phyloP scores from a whole-genome alignment of 2,797 vertebrate genomes.

The Hafferia zeledoni region DNA sequence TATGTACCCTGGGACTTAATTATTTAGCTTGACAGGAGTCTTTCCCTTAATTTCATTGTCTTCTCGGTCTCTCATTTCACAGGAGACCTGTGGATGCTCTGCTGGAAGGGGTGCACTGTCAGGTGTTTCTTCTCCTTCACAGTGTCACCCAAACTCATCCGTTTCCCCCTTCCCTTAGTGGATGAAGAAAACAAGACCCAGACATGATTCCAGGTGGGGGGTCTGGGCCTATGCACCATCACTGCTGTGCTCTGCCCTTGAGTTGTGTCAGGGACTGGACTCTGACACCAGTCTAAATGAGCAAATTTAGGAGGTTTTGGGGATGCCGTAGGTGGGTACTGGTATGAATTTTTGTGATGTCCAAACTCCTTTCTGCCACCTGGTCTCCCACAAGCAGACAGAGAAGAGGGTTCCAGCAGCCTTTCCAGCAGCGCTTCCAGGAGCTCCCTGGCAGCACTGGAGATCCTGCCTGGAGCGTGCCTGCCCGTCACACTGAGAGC shows the following conservation, averaged over 20 bases:
- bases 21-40: constrained; percentile 62
- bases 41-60: constrained; percentile 65
- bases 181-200: neutral
- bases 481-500: accelerated
- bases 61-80: constrained; percentile 6
- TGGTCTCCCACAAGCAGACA: neutral
- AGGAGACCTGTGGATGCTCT: neutral
- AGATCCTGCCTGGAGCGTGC: neutral
- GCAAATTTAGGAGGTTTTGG: neutral
- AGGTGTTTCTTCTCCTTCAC: neutral
- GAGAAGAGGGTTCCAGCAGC: neutral
- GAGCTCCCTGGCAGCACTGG: neutral
- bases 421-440: neutral
- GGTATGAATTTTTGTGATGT: neutral
- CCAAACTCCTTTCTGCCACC: neutral
- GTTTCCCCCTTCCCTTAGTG: neutral
- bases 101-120: neutral
- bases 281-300: neutral
- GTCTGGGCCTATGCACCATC: neutral
- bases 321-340: neutral
- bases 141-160: neutral
- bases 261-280: neutral
- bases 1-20: constrained; percentile 65
- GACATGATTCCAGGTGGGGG: neutral
- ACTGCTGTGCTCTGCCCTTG: neutral